Evolutionary conservation across 1,140 invertebrate species (phyloP), one percentile per base, ranked within the genome.

Genomic region (Solenopsis fugax): DNA sequence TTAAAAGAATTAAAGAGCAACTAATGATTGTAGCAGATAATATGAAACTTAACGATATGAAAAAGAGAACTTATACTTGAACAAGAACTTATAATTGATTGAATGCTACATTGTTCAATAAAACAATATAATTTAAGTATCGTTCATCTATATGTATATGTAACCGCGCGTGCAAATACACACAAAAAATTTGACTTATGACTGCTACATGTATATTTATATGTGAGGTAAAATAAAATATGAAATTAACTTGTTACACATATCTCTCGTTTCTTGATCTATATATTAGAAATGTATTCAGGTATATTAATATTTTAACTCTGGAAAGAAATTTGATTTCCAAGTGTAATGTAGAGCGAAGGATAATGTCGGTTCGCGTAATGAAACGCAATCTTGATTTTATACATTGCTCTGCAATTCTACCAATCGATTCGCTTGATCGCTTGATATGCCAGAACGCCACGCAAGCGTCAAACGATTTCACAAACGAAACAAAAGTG

Each of bases 151-250:
- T 37, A 85, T 85, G 50, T 87, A 34, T 34, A n/a, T 29, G 29
- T 69, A 50, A 24, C n/a, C 6, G 7, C 6, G 24, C 10, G 10
- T 48, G n/a, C n/a, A 9, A 24, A 76, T 48, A 10, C 29, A 29
- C 29, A 29, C 29, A 29, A 29, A 86, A 71, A 77, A 92, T 75
- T 84, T 82, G 41, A 64, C 85, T 91, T 29, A 86, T 90, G 88
- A 89, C 72, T 92, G 87, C 89, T 92, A 73, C 76, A 88, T 92
- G 89, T 92, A 90, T 88, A 92, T 93, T 91, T 92, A 92, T 92
- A 92, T 90, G 88, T 86, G 54, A 67, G 87, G 88, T 92, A 92
- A 93, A 91, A 78, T 86, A 84, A 86, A 90, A 50, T 24, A 75
- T 69, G 29, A 52, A 64, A 88, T 69, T 78, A 76, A 87, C 77